Evolutionary conservation across 2,797 vertebrate species (phyloP), one percentile per base, ranked within the genome.

Genomic region (Astyanax mexicanus): DNA sequence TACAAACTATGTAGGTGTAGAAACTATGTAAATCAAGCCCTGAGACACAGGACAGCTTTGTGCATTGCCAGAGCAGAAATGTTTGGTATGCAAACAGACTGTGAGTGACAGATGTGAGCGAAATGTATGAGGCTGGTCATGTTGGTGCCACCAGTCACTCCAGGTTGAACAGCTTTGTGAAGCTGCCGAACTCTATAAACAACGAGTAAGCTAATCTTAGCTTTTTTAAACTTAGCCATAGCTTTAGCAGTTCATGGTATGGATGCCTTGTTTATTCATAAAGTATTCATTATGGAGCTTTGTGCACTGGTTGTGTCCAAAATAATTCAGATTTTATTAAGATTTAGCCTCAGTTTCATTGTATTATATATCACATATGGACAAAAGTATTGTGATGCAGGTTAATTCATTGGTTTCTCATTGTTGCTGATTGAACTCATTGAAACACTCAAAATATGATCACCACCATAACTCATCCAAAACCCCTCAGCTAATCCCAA

Each of bases 171-270:
- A 57, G 12, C 3, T 29, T n/a, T 35, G 12, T 57, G 12, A 27
- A 27, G 19, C 3, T 51, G 32, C 3, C 1, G 21, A 19, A 54
- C 45, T n/a, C 1, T 9, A n/a, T 27, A 52, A 51, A 61, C 69
- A 60, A 35, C 51, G 71, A 73, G 27, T 13, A 35, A 7, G 54
- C n/a, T 27, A 72, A 27, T 61, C 7, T 3, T n/a, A n/a, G 23
- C 10, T 17, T 57, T 70, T 23, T n/a, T 61, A 9, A 25, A 12
- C 13, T 25, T 11, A 60, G 19, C n/a, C 27, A 15, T 6, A 54
- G 19, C 25, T 68, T 11, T 32, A 35, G 12, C 10, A 13, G 23
- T 27, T 52, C 49, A 21, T 23, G 49, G 3, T 1, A n/a, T n/a
- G 19, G 17, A 49, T 49, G 17, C n/a, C n/a, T 3, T 45, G 4